Base-by-base conservation (phyloP, 92 coral and sea anemone genomes). In the Pocillopora grandis region DNA sequence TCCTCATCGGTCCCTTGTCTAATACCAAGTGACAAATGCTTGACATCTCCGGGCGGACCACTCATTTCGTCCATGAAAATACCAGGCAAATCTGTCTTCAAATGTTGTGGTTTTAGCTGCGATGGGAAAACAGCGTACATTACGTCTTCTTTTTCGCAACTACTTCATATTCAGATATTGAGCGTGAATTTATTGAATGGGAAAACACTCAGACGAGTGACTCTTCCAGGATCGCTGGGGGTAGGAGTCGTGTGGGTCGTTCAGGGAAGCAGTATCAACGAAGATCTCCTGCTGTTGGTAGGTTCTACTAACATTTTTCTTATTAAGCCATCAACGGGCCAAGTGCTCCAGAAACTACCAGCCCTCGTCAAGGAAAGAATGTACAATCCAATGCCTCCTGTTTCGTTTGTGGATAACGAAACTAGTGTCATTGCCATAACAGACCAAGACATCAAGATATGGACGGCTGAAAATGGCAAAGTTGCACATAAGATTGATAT, bases 1-100 rank as follows among this genome's bases (percentile, higher is more conserved):
- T 86, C 88, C 21, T 91, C 94, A 63, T 90, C 94, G 16, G 92
- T 92, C 23, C 92, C 95, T 3, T 95, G 93, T 72, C 92, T 95
- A 57, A 75, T 94, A 52, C 98, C 98, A 63, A 90, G 89, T 75
- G 86, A 81, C 67, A 95, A 86, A 67, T 95, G 98, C 57, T 90
- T 95, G 62, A 80, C 94, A 1, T 89, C 98, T 3, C 95, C 98
- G 2, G 98, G 98, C 3, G 98, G 98, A 70, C 86, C 98, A 16
- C 73, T 93, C 58, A 88, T 95, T 15, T 91, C 97, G 19, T 92
- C 95, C 12, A 81, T 94, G 31, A 92, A 91, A 55, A 72, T 92
- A 59, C 87, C 92, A 8, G 88, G 86, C 57, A 92, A 93, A 76
- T 90, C 84, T 42, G 66, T 71, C 19, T 63, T 79, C 23, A 92